Conservation (phyloP, 2,888 invertebrate genomes). For the Sturmia bella region DNA sequence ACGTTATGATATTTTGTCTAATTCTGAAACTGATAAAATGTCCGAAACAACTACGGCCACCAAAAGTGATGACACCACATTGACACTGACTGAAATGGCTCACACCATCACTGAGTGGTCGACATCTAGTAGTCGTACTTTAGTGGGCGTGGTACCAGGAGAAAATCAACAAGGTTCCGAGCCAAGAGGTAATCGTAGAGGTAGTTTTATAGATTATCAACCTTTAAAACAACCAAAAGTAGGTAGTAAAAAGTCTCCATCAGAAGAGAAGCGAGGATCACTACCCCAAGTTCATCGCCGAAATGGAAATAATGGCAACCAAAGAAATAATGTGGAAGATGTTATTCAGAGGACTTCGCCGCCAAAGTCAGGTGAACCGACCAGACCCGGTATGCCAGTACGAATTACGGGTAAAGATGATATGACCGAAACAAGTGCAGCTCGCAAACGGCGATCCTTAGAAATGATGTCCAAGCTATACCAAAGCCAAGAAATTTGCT, state of each 20-base stretch:
- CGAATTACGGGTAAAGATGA: slow-evolving; percentile 73
- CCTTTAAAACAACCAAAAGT: slow-evolving; percentile 79
- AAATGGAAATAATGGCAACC: slow-evolving; percentile 76
- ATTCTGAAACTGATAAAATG: slow-evolving; percentile 84
- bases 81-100: slow-evolving; percentile 87
- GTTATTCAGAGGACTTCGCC: slow-evolving; percentile 72
- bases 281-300: slow-evolving; percentile 79
- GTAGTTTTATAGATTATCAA: slow-evolving; percentile 77
- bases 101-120: slow-evolving; percentile 93
- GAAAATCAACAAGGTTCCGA: slow-evolving; percentile 76
- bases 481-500: slow-evolving; percentile 85
- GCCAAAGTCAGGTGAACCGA: slow-evolving; percentile 64
- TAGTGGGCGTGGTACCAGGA: slow-evolving; percentile 84
- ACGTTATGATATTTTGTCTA: slow-evolving; percentile 85
- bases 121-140: slow-evolving; percentile 89
- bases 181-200: slow-evolving; percentile 71
- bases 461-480: slow-evolving; percentile 84
- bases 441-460: slow-evolving; percentile 82
- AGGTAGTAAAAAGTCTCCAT: slow-evolving; percentile 76
- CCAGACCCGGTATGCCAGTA: slow-evolving; percentile 74
- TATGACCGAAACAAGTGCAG: slow-evolving; percentile 75
- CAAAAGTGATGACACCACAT: slow-evolving; percentile 90
- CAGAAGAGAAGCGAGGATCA: slow-evolving; percentile 76
- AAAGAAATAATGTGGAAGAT: slow-evolving; percentile 73
- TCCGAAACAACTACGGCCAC: slow-evolving; percentile 87